Evolutionary conservation across 2,888 invertebrate genomes (phyloP).

Genomic region (Agrochola lota): DNA sequence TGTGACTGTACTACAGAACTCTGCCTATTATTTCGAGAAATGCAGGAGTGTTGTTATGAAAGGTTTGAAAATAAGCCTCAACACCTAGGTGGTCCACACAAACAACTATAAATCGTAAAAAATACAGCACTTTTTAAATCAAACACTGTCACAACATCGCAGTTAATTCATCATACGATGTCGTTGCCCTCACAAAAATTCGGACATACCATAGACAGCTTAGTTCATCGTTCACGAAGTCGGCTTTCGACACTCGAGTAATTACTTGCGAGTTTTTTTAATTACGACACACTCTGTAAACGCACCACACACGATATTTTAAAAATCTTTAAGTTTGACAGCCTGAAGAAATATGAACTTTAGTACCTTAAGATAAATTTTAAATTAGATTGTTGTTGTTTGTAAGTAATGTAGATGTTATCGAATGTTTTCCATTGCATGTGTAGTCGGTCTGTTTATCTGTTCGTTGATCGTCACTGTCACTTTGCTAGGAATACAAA

Average conservation of each 20-base stretch:
- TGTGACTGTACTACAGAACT: neutral
- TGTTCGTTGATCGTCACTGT: slow-evolving; percentile 71
- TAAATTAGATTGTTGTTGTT: slow-evolving; percentile 19
- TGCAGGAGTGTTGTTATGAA: neutral
- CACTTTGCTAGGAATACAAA: slow-evolving; percentile 65
- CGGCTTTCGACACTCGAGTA: slow-evolving; percentile 71
- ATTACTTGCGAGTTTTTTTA: slow-evolving; percentile 72
- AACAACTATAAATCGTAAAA: slow-evolving; percentile 8
- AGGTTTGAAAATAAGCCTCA: neutral
- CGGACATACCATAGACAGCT: slow-evolving; percentile 70
- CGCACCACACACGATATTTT: slow-evolving; percentile 68
- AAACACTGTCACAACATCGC: slow-evolving; percentile 37
- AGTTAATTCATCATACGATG: slow-evolving; percentile 61
- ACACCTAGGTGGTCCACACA: slow-evolving; percentile 20
- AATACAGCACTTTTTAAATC: slow-evolving; percentile 10
- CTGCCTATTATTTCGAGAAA: neutral
- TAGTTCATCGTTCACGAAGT: slow-evolving; percentile 70
- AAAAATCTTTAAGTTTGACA: slow-evolving; percentile 49
- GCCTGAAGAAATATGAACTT: neutral
- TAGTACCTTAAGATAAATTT: neutral
- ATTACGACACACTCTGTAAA: slow-evolving; percentile 76
- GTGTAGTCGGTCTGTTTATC: slow-evolving; percentile 72
- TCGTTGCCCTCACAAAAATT: slow-evolving; percentile 74
- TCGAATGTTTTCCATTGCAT: slow-evolving; percentile 72
- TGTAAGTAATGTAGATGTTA: slow-evolving; percentile 68